Base-by-base conservation (phyloP, 2,113 vertebrate genomes). In the Oryzias woworae region DNA sequence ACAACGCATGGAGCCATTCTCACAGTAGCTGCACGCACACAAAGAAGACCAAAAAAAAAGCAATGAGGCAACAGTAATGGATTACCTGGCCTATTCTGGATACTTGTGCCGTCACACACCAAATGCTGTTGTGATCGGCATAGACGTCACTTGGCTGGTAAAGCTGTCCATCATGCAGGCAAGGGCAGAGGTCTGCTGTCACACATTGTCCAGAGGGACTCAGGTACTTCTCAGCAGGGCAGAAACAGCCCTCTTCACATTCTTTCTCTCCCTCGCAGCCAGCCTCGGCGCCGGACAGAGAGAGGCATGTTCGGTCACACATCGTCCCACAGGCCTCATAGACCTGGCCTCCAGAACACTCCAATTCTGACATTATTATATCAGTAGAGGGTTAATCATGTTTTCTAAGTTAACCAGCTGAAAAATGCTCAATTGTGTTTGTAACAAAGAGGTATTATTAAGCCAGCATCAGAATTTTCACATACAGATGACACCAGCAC, bases 191-290 rank as follows among this genome's bases (percentile, higher is more conserved):
- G 26, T 94, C 88, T 54, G 89, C 92, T 0, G 91, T 90, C 48
- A 99, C 94, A 0, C 97, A 99, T 42, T 93, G 80, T n/a, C 95
- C 94, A 0, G 43, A 80, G 52, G 95, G 90, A 0, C 94, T 94
- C 26, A 92, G 85, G 85, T 94, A 96, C 4, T 93, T 92, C 13
- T 94, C 95, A 0, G 56, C 55, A 0, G 95, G 94, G 46, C 97
- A 99, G 81, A 94, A 98, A 66, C 97, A 99, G 8, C 97, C 97
- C 67, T 99, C 97, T 43, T 95, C 81, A 16, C 97, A 99, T 54
- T 77, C 58, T 6, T 92, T 92, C 5, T 63, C 78, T 22, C 92
- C 94, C 4, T 88, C 78, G 4, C 89, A 88, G 3, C 94, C 94
- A 0, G 92, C 91, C 74, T 97, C 95, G 0, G 91, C 90, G 31